Evolutionary conservation across 2,888 invertebrate genomes (phyloP).

Genomic region (Aspidiotus rigidus): DNA sequence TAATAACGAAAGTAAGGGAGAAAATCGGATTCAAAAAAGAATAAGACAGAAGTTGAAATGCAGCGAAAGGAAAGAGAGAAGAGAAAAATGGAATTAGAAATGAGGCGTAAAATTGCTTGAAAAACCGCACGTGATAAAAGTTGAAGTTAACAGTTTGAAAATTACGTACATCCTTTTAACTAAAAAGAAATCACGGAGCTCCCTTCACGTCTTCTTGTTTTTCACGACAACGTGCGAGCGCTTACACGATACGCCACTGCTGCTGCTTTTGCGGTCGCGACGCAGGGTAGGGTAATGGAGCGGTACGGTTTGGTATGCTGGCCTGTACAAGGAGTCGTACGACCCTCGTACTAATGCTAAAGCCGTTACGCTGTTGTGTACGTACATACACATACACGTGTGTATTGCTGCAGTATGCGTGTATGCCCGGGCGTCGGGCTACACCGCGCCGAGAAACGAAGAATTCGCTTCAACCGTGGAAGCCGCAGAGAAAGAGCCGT

Average conservation of each 20-base stretch:
- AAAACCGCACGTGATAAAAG: slow-evolving; percentile 28
- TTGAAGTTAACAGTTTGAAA: slow-evolving; percentile 33
- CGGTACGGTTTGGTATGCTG: no score
- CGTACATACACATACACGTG: no score
- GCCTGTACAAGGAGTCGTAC: no score
- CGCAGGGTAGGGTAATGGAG: background rate
- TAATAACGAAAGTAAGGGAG: background rate
- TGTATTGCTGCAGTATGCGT: no score
- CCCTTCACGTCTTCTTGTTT: background rate
- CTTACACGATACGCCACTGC: slow-evolving; percentile 8
- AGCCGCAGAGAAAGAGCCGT: no score
- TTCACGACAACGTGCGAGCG: slow-evolving; percentile 9
- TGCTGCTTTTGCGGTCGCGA: slow-evolving; percentile 5
- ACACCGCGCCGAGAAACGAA: no score
- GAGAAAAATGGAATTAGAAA: slow-evolving; percentile 30
- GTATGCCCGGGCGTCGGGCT: no score
- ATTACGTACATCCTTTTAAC: slow-evolving; percentile 22
- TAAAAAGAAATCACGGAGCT: slow-evolving; percentile 29
- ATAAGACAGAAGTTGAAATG: background rate
- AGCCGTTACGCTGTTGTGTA: no score
- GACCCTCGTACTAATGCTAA: no score
- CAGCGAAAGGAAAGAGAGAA: background rate
- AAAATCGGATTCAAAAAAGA: background rate
- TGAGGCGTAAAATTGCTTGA: slow-evolving; percentile 31
- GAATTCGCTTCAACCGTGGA: no score